Evolutionary conservation across 2,113 vertebrate genomes (phyloP), one percentile per base, ranked within the genome.

Genomic region (Solea solea): DNA sequence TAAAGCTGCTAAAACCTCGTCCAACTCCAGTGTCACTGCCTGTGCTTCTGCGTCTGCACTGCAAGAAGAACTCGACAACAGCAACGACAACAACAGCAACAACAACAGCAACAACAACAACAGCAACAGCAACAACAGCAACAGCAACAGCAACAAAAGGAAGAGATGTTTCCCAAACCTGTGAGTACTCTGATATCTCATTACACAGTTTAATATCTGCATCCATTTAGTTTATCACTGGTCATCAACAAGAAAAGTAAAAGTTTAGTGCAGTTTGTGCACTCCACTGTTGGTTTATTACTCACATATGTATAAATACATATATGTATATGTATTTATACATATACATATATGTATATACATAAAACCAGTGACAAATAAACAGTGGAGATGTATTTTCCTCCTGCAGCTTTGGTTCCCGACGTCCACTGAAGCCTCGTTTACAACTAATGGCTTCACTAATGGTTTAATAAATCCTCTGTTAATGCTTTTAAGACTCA

Each of bases 1-100:
- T 90, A 89, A 39, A 64, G 60, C 67, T 45, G 69, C 76, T 90
- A 73, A 87, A 85, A 53, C 70, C 83, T 61, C 1, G 25, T 77
- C 66, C 14, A 71, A 41, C 76, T 70, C 58, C 73, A 75, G 40
- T 46, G 80, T 74, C 76, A 78, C 12, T 44, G 60, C 58, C 71
- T 64, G 53, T 45, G 69, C 5, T 34, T 34, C 34, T 34, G 34
- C 34, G 3, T 34, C 34, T 34, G 5, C 34, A 34, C 34, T 34
- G 34, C 34, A 34, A 2, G 34, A 34, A 34, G 46, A 28, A 3
- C 41, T 50, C 45, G 41, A 8, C 53, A 2, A 53, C 1, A 2
- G 5, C 9, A 50, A 5, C 4, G n/a, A n/a, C n/a, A n/a, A 21
- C 1, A 21, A 1, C 21, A 21, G 21, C 1, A 21, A 21, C 21